phyloP scores from a whole-genome alignment of 23 tunicate genomes.

The Phallusia fumigata region DNA sequence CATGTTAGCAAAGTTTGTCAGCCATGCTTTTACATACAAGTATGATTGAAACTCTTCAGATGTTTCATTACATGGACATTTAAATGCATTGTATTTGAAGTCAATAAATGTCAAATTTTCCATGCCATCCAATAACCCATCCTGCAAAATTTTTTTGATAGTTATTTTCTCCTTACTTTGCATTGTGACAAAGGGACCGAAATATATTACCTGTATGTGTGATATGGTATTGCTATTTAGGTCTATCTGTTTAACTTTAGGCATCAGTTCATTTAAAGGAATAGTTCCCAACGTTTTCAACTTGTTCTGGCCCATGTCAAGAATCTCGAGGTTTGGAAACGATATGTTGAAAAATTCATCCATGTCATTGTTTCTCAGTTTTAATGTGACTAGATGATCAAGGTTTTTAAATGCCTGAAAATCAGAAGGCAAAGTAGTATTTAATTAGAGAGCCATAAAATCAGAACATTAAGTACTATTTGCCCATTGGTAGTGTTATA shows the following conservation, averaged over 20 bases:
- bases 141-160: neutral
- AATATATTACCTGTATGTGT: conserved; percentile 11
- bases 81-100: conserved; percentile 10
- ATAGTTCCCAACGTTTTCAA: conserved; percentile 5
- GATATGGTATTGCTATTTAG: neutral
- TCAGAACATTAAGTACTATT: too few species aligned
- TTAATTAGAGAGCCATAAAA: too few species aligned
- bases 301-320: conserved; percentile 8
- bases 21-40: conserved; percentile 18
- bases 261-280: neutral
- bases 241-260: conserved; percentile 3
- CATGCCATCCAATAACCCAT: conserved; percentile 4
- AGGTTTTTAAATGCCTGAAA: conserved; percentile 7
- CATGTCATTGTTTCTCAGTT: neutral
- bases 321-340: conserved; percentile 10
- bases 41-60: neutral
- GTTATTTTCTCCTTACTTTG: too few species aligned
- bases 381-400: neutral
- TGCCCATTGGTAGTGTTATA: too few species aligned
- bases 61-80: conserved; percentile 18
- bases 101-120: neutral
- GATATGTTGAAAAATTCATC: neutral
- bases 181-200: neutral
- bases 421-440: neutral
- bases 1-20: neutral